These are phyloP conservation scores for Luscinia luscinia DNA, from an alignment of 2,797 vertebrate genomes.

Conservation along the genomic window DNA sequence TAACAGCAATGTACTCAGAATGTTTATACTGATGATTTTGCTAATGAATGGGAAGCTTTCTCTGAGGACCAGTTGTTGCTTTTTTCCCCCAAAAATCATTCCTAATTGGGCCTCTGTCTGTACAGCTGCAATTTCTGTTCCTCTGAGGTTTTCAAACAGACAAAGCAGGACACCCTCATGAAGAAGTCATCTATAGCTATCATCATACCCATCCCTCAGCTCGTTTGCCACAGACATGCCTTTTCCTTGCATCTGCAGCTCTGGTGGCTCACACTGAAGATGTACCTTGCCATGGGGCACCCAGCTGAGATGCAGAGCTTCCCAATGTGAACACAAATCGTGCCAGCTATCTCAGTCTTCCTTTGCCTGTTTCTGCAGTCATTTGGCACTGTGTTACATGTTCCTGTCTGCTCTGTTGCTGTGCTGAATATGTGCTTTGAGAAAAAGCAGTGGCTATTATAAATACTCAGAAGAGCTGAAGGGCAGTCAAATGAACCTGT, in stretches of 20 bases:
- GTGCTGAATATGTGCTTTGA: fast-evolving
- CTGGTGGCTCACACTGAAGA: fast-evolving
- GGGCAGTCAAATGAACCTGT: background rate
- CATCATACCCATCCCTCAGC: background rate
- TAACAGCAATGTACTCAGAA: background rate
- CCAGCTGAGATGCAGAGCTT: background rate
- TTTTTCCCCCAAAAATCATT: background rate
- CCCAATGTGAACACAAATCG: background rate
- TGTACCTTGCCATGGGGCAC: fast-evolving
- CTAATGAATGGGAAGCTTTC: background rate
- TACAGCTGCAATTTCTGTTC: background rate
- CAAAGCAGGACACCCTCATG: background rate
- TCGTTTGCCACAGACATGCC: fast-evolving
- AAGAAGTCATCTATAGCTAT: background rate
- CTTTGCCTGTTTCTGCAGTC: background rate
- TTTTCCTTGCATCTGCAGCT: background rate
- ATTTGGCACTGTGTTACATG: background rate
- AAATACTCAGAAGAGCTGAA: background rate
- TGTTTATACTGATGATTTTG: slow-evolving; percentile 2
- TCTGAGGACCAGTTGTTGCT: background rate
- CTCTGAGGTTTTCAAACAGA: background rate
- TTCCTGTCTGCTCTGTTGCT: background rate
- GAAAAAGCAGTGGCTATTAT: background rate
- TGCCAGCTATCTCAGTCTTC: background rate
- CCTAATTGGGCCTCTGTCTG: background rate